Conservation (phyloP, 2,888 invertebrate species). For the Agrochola macilenta region DNA sequence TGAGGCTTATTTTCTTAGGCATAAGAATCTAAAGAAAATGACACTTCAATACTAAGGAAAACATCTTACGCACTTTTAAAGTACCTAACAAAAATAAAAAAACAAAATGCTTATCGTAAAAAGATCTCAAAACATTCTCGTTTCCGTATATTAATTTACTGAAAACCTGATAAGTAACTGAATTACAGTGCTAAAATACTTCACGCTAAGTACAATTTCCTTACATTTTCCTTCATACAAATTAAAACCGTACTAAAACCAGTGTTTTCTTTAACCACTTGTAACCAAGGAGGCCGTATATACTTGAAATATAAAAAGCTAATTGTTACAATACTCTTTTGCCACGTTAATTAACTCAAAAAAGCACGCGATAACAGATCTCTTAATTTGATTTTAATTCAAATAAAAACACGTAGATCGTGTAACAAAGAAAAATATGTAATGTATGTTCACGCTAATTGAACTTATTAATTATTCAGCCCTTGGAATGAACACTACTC, state of each 20-base stretch:
- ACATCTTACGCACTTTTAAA: too few relatives aligned
- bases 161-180: background rate
- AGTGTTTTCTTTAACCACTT: too few relatives aligned
- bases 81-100: background rate
- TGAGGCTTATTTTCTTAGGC: too few relatives aligned
- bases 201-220: constrained; percentile 9
- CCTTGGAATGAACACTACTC: constrained; percentile 30
- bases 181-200: constrained; percentile 14
- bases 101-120: background rate
- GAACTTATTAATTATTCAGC: constrained; percentile 41
- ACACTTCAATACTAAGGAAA: background rate
- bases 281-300: constrained; percentile 28
- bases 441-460: constrained; percentile 47
- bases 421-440: constrained; percentile 57
- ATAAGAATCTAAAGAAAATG: background rate
- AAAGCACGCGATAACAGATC: constrained; percentile 52
- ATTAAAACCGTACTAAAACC: constrained; percentile 19
- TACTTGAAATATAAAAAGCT: constrained; percentile 28
- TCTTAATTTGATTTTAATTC: constrained; percentile 57
- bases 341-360: constrained; percentile 50
- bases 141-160: background rate
- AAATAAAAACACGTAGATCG: constrained; percentile 43
- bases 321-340: constrained; percentile 41
- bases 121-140: background rate
- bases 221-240: constrained; percentile 11